Evolutionary conservation across 2,113 vertebrate genomes (phyloP), one percentile per base, ranked within the genome.

Genomic region (Pelecanus crispus): DNA sequence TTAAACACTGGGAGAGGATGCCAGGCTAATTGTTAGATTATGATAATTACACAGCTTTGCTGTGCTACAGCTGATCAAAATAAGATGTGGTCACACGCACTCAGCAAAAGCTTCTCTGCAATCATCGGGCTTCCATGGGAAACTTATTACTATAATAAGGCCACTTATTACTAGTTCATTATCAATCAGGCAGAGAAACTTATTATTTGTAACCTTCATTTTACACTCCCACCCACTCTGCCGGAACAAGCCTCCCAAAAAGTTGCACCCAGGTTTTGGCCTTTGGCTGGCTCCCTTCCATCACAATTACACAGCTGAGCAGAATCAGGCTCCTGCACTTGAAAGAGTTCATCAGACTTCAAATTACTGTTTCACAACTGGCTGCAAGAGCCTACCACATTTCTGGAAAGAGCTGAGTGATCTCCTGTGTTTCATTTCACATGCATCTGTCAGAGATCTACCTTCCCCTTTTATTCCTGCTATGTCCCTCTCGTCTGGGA

Each of bases 1-100:
- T 99, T 99, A 99, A 99, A 98, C 98, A 98, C 98, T 98, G 97
- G 97, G 98, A 98, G 98, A 98, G 98, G 98, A 98, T 98, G 98
- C 98, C 96, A 98, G 97, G 98, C 98, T 99, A 99, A 99, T 99
- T 99, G 98, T 98, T 98, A 99, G 98, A 99, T 99, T 98, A 99
- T 98, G 98, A 98, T 99, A 99, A 99, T 99, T 99, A 98, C 98
- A 98, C 89, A 97, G 98, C 98, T 99, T 98, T 98, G 98, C 98
- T 98, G 97, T 98, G 98, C 97, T 98, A 98, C 98, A 99, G 98
- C 98, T 98, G 98, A 99, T 98, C 98, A 98, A 97, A 98, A 97
- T 97, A 98, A 98, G 97, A 98, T 97, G 95, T 98, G 98, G 98
- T 99, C 98, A 98, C 86, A 97, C 92, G 65, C 97, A 98, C 96